Conservation (phyloP, 2,888 invertebrate genomes). For the Synergus gifuensis region DNA sequence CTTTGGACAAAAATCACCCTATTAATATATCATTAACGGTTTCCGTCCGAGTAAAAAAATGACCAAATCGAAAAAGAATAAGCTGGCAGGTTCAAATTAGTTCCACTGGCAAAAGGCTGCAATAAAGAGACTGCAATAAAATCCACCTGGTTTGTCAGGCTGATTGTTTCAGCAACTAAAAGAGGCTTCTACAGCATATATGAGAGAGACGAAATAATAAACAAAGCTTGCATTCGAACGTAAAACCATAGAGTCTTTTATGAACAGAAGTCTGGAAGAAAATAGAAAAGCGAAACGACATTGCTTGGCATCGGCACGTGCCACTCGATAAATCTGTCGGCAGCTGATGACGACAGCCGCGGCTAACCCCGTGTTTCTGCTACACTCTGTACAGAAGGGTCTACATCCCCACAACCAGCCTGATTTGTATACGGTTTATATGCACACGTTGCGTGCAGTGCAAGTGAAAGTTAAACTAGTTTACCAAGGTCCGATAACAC, state of each 20-base stretch:
- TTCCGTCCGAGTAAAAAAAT: neutral
- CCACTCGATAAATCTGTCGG: slow-evolving; percentile 78
- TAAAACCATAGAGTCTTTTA: slow-evolving; percentile 4
- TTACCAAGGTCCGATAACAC: neutral
- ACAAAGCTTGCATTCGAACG: slow-evolving; percentile 24
- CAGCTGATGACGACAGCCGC: slow-evolving; percentile 76
- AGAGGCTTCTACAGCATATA: neutral
- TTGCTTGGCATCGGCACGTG: slow-evolving; percentile 76
- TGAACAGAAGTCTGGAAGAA: slow-evolving; percentile 48
- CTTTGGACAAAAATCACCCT: neutral
- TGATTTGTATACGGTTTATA: slow-evolving; percentile 43
- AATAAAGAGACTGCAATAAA: neutral
- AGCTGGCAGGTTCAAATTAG: neutral
- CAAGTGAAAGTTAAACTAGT: slow-evolving; percentile 17
- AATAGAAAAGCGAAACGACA: slow-evolving; percentile 63
- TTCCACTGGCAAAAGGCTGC: neutral
- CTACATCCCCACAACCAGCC: slow-evolving; percentile 58
- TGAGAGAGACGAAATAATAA: slow-evolving; percentile 10
- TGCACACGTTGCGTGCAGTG: neutral
- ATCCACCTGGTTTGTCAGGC: slow-evolving; percentile 27
- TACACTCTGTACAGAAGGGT: slow-evolving; percentile 63
- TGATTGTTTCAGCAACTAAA: slow-evolving; percentile 16
- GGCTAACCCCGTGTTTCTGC: slow-evolving; percentile 63
- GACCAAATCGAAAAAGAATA: neutral
- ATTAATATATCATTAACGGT: neutral